phyloP scores from a whole-genome alignment of 2,113 vertebrate genomes.

The Heterocephalus glaber region DNA sequence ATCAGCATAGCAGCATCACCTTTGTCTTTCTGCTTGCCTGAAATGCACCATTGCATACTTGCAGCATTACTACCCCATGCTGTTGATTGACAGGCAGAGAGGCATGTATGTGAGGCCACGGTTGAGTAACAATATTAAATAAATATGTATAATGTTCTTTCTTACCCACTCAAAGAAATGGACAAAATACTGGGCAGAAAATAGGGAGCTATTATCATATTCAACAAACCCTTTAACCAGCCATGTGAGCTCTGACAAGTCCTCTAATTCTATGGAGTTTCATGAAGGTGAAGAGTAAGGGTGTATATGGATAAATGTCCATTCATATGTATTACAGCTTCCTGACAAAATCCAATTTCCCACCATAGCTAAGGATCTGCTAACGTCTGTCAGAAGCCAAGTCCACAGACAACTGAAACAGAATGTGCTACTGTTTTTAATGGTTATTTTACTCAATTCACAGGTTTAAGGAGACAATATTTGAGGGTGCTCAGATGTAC shows the following conservation, averaged over 20 bases:
- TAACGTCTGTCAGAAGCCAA: background rate
- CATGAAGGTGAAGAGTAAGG: background rate
- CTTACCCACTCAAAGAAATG: background rate
- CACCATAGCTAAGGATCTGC: background rate
- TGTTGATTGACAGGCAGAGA: background rate
- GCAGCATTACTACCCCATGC: background rate
- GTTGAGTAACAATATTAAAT: background rate
- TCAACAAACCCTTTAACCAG: background rate
- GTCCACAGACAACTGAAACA: background rate
- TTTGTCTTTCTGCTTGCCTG: background rate
- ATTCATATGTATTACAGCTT: background rate
- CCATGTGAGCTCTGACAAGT: background rate
- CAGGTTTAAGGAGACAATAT: background rate
- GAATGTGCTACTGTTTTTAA: background rate
- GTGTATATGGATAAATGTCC: background rate
- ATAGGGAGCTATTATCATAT: background rate
- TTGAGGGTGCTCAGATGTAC: background rate
- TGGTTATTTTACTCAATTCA: background rate
- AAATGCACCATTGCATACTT: background rate
- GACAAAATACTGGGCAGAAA: background rate
- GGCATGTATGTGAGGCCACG: background rate
- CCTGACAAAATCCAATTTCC: slow-evolving; percentile 31
- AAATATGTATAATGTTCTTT: background rate
- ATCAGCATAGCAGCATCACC: background rate
- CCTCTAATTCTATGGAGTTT: background rate